Conservation (phyloP, 2,888 invertebrate species). For the Caenorhabditis zanzibari region DNA sequence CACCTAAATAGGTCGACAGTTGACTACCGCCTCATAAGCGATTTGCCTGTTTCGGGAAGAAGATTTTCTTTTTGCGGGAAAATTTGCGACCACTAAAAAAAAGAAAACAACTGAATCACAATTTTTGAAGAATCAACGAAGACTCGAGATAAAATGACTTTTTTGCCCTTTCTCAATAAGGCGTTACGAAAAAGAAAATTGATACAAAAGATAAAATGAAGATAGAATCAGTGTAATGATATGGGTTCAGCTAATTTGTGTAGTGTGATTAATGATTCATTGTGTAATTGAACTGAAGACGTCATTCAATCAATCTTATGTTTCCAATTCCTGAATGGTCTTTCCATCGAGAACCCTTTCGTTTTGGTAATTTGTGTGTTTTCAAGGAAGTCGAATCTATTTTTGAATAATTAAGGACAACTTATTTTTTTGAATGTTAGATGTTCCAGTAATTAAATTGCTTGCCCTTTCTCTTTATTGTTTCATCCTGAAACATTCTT, state of each 20-base stretch:
- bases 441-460: too few relatives aligned
- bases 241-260: conserved; percentile 14
- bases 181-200: too few relatives aligned
- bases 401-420: too few relatives aligned
- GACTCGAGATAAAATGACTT: neutral
- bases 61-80: conserved; percentile 31
- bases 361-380: too few relatives aligned
- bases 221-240: conserved; percentile 17
- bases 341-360: too few relatives aligned
- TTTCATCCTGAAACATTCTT: too few relatives aligned
- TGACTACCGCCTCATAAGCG: conserved; percentile 46
- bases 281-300: neutral
- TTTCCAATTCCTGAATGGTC: too few relatives aligned
- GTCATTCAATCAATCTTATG: neutral
- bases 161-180: neutral
- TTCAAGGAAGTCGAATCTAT: too few relatives aligned
- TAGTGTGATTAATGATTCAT: neutral
- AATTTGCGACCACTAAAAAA: conserved; percentile 42
- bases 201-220: conserved; percentile 17
- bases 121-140: conserved; percentile 6
- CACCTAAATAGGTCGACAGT: conserved; percentile 58
- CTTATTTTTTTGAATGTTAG: too few relatives aligned
- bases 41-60: conserved; percentile 22
- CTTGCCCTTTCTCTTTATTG: too few relatives aligned
- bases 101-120: conserved; percentile 13